Base-by-base conservation (phyloP, 2,113 vertebrate genomes). In the Chaetodon auriga region DNA sequence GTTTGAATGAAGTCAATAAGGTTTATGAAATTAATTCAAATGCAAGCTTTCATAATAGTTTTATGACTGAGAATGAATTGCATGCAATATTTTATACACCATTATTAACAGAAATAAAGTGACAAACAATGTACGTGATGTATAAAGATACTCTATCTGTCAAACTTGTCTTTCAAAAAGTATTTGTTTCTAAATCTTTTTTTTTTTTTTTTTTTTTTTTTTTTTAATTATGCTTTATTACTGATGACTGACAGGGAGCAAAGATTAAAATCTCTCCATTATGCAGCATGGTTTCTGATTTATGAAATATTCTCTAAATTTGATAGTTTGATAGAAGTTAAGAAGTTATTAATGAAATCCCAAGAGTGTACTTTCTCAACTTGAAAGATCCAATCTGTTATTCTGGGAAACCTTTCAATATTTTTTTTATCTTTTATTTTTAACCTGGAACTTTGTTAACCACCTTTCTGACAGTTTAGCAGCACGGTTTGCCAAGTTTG, bases 11-110 rank as follows among this genome's bases (percentile, higher is more conserved):
- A 87, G 66, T 72, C 62, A 81, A 84, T 83, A 84, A 75, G 51
- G 62, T 78, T 86, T 54, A 87, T 77, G n/a, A 72, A 87, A 87
- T 81, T 48, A 83, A 87, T 87, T 71, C 74, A 23, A 14, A 69
- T 66, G 23, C 62, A 21, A 57, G 36, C 74, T 80, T 75, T 51
- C 74, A 87, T 77, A 65, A 53, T 58, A 55, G 25, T 75, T 87
- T 82, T 69, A 81, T 83, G 69, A 65, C 57, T 53, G 49, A 78
- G 43, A 80, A 65, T 61, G 21, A 71, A 76, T 41, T 19, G 38
- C 30, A 23, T 51, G 19, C 45, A 25, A 74, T 82, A 83, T 81
- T 41, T 36, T 55, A 54, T 55, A 30, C 16, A 54, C 2, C 13
- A 45, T 60, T 86, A 70, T 69, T 75, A 78, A 83, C 23, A 53